Evolutionary conservation across 1,140 invertebrate species (phyloP), one percentile per base, ranked within the genome.

Genomic region (Rhynchophorus ferrugineus): DNA sequence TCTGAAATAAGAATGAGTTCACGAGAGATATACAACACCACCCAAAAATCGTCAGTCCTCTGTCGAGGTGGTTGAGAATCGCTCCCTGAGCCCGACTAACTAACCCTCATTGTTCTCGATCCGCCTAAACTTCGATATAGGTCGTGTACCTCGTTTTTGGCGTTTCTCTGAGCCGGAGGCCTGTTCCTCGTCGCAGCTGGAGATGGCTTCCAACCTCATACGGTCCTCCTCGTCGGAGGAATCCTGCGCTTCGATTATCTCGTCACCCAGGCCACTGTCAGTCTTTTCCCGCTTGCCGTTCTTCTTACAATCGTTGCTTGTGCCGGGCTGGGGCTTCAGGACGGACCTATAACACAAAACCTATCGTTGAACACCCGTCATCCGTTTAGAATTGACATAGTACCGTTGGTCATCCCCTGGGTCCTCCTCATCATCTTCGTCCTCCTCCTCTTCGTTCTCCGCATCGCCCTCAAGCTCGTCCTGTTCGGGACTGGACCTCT

Each of bases 241-340:
- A 53, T 58, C 49, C 34, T 58, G 44, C 18, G 44, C 54, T 29
- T 61, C 59, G 7, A 60, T 34, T 8, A 66, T 60, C 44, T 73
- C 72, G 39, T 78, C 75, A 2, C 72, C 76, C 14, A 80, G 65
- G 3, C 77, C 77, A 52, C 75, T 78, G 61, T 80, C 77, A 22
- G 78, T 67, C 62, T 80, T 81, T 61, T 77, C 73, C n/a, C 76
- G 61, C 64, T 77, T 66, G 46, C 49, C n/a, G 49, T 58, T 49
- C 50, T 56, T n/a, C 29, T 49, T 45, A n/a, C n/a, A n/a, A n/a
- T n/a, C n/a, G n/a, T n/a, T 18, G 9, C 33, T 49, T 34, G 53
- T 43, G 17, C n/a, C n/a, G n/a, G n/a, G n/a, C n/a, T n/a, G n/a
- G n/a, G n/a, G n/a, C n/a, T n/a, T n/a, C n/a, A n/a, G n/a, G n/a